Conservation (phyloP, 2,113 vertebrate genomes). For the Chionodraco myersi region DNA sequence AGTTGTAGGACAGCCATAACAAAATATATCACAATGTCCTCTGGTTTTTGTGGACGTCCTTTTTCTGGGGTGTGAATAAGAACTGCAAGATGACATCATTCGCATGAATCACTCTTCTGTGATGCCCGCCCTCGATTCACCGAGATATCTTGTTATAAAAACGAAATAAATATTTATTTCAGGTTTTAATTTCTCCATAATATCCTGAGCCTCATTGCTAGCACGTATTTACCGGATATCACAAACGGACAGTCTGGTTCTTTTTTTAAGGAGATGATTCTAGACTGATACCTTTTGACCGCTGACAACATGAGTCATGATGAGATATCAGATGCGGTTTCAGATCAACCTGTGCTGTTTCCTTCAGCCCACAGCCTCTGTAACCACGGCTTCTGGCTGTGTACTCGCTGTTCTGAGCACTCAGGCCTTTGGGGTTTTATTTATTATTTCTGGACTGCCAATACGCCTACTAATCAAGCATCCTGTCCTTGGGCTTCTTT, state of each 20-base stretch:
- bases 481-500: not conserved
- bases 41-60: constrained; percentile 29
- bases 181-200: constrained; percentile 35
- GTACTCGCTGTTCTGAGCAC: not conserved
- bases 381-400: constrained; percentile 13
- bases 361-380: constrained; percentile 30
- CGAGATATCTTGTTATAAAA: constrained; percentile 2
- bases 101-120: constrained; percentile 51
- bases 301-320: constrained; percentile 67
- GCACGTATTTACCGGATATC: constrained; percentile 42
- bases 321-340: constrained; percentile 57
- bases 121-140: constrained; percentile 17
- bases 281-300: constrained; percentile 54
- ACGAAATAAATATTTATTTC: constrained; percentile 18
- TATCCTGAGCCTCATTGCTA: constrained; percentile 39
- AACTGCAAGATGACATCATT: constrained; percentile 67
- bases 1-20: constrained; percentile 22
- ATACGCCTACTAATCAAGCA: constrained; percentile 1
- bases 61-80: constrained; percentile 15
- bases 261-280: constrained; percentile 39
- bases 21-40: constrained; percentile 29
- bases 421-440: constrained; percentile 12
- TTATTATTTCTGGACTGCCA: not conserved
- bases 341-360: constrained; percentile 49
- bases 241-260: constrained; percentile 34